Evolutionary conservation across 2,113 vertebrate species (phyloP).

Genomic region (Donacobius atricapilla): DNA sequence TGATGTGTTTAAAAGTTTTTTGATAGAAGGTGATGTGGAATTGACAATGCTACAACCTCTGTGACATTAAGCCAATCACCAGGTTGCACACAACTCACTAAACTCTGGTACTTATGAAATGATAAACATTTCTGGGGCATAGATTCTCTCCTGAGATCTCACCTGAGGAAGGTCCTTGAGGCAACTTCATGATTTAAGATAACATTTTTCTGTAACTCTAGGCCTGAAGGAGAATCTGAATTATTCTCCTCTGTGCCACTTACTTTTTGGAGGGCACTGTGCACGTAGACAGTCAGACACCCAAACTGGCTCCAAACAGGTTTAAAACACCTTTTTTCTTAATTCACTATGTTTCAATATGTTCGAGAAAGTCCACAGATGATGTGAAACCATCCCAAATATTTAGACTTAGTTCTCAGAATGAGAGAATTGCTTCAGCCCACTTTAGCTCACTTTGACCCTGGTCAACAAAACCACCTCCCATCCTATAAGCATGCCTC

Average conservation of each 20-base stretch:
- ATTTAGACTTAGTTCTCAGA: not conserved
- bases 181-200: not conserved
- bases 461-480: not conserved
- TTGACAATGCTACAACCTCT: not conserved
- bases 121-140: not conserved
- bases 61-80: not conserved
- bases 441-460: not conserved
- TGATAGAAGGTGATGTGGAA: not conserved
- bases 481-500: not conserved
- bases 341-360: not conserved
- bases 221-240: not conserved
- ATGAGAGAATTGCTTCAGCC: not conserved
- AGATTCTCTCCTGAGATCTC: not conserved
- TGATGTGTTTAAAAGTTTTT: not conserved
- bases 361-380: not conserved
- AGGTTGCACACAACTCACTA: not conserved
- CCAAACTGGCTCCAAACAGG: not conserved
- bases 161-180: not conserved
- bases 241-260: not conserved
- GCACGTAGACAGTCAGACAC: not conserved
- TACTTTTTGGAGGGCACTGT: not conserved
- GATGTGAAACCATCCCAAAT: not conserved
- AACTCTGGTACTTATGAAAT: not conserved
- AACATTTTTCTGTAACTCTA: not conserved
- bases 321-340: not conserved